Conservation (phyloP, 2,113 vertebrate genomes). For the Petaurus breviceps region DNA sequence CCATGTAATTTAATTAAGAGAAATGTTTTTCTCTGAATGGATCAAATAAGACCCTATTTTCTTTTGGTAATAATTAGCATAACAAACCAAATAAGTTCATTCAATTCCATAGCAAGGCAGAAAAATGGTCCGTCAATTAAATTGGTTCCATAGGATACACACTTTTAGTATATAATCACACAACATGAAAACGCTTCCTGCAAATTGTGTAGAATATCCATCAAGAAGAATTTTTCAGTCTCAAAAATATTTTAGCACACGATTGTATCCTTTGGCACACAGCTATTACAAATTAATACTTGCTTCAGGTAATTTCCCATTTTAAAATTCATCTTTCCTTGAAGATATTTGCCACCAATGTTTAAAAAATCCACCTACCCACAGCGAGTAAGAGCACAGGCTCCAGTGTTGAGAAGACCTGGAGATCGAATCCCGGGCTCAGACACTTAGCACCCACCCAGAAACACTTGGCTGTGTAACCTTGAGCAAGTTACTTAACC, state of each 20-base stretch:
- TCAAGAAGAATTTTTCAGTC: neutral
- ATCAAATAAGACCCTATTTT: neutral
- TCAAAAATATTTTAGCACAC: constrained; percentile 10
- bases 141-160: neutral
- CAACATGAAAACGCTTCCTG: neutral
- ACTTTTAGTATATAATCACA: neutral
- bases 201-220: neutral
- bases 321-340: constrained; percentile 13
- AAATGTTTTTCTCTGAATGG: neutral
- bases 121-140: neutral
- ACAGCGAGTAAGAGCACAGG: too few relatives aligned
- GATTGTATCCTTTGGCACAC: neutral
- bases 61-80: neutral
- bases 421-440: too few relatives aligned
- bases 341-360: neutral
- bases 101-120: neutral
- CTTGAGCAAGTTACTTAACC: too few relatives aligned
- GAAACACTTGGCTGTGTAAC: too few relatives aligned
- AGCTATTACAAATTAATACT: neutral
- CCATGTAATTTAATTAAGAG: neutral
- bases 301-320: neutral
- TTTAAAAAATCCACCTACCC: neutral
- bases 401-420: too few relatives aligned
- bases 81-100: neutral
- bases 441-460: too few relatives aligned